Conservation (phyloP, 2,797 vertebrate species). For the Kryptopterus vitreolus region DNA sequence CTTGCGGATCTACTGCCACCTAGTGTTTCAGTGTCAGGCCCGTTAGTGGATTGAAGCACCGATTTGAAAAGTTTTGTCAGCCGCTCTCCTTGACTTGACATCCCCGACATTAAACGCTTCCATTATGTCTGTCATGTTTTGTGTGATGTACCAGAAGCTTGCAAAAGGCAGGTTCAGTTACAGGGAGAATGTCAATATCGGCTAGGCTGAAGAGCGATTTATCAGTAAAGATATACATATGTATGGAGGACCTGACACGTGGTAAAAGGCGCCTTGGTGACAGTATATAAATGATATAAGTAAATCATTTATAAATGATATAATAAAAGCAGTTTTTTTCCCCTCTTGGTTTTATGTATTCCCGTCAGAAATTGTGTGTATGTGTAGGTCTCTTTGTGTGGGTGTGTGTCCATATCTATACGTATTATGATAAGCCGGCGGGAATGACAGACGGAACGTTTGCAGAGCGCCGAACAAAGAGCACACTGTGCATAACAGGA, state of each 20-base stretch:
- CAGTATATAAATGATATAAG: not conserved
- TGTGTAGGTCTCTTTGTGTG: not conserved
- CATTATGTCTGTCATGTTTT: not conserved
- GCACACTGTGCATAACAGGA: constrained; percentile 47
- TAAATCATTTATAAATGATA: not conserved
- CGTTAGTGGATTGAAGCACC: not conserved
- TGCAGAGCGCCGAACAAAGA: constrained; percentile 58
- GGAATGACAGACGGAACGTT: constrained; percentile 56
- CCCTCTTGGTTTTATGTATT: not conserved
- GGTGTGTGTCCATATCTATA: not conserved
- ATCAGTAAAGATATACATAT: not conserved
- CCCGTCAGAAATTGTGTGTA: not conserved
- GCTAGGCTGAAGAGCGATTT: not conserved
- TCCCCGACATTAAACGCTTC: not conserved
- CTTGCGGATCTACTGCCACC: constrained; percentile 52
- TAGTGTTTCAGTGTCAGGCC: constrained; percentile 28
- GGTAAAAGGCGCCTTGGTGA: not conserved
- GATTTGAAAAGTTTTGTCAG: not conserved
- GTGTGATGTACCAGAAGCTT: not conserved
- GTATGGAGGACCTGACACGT: not conserved
- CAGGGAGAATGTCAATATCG: not conserved
- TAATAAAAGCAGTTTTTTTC: not conserved
- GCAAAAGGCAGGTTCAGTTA: not conserved
- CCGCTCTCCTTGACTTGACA: not conserved
- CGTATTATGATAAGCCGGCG: constrained; percentile 44